Conservation (phyloP, 2,888 invertebrate genomes). For the Euclidia mi region DNA sequence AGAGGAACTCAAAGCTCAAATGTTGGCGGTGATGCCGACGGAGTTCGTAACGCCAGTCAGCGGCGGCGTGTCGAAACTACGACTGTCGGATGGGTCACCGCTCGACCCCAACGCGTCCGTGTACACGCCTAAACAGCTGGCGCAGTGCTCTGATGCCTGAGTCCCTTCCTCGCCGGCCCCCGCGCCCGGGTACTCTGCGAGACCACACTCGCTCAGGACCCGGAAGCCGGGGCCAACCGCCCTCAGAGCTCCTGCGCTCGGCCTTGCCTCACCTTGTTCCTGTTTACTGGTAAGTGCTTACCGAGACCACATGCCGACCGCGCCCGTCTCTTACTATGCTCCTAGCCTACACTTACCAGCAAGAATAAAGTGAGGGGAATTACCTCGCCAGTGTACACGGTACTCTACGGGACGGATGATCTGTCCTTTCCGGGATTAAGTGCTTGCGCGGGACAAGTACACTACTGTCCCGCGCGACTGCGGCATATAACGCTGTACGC, state of each 20-base stretch:
- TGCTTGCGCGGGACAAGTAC: neutral
- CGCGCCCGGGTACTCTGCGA: neutral
- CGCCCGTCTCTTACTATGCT: neutral
- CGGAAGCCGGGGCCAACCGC: too few relatives aligned
- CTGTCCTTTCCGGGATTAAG: neutral
- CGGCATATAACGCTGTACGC: neutral
- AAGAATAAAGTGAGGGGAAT: too few relatives aligned
- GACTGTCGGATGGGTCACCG: constrained; percentile 73
- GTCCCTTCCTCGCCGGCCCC: neutral
- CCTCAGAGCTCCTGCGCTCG: too few relatives aligned
- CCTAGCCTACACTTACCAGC: too few relatives aligned
- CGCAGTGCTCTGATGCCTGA: constrained; percentile 78
- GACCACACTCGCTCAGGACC: neutral
- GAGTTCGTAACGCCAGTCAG: constrained; percentile 79
- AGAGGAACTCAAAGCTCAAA: constrained; percentile 97
- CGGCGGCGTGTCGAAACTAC: constrained; percentile 69
- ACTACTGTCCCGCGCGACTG: constrained; percentile 3
- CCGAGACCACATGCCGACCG: neutral
- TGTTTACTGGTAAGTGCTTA: too few relatives aligned
- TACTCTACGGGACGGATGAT: neutral
- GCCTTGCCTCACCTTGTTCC: too few relatives aligned
- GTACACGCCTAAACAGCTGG: constrained; percentile 94
- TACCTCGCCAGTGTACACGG: too few relatives aligned
- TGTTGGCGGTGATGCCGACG: constrained; percentile 97
- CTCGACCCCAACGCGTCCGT: constrained; percentile 97